Evolutionary conservation across 1,140 invertebrate species (phyloP).

Genomic region (Bombus waltoni): DNA sequence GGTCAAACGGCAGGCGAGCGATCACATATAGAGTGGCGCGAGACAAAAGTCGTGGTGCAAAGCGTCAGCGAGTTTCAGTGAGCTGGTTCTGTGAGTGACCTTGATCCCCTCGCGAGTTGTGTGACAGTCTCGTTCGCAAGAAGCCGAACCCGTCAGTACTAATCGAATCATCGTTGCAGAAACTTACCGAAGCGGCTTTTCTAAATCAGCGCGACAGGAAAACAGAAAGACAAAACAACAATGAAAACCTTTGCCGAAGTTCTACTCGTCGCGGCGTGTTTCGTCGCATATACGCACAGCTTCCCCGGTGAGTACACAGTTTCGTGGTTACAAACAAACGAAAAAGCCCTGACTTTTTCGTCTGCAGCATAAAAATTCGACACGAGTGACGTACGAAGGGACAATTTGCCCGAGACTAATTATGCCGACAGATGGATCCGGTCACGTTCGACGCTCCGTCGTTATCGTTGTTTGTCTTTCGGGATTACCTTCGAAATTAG

Average conservation of each 20-base stretch:
- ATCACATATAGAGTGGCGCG: constrained; percentile 55
- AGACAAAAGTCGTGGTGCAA: constrained; percentile 53
- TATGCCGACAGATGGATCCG: neutral
- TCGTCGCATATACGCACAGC: constrained; percentile 69
- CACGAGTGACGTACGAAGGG: neutral
- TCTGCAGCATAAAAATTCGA: neutral
- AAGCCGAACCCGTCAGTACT: constrained; percentile 52
- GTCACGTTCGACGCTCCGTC: neutral
- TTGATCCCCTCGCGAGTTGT: constrained; percentile 66
- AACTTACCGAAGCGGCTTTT: constrained; percentile 27
- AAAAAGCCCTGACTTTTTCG: no score
- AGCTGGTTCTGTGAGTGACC: constrained; percentile 67
- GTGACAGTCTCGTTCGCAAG: constrained; percentile 58
- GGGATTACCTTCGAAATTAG: constrained; percentile 2
- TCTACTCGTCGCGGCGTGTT: constrained; percentile 55
- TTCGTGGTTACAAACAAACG: neutral
- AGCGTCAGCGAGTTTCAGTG: constrained; percentile 53
- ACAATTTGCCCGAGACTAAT: neutral
- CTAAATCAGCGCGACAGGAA: neutral
- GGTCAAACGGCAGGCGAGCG: constrained; percentile 24
- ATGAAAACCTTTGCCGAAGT: constrained; percentile 60
- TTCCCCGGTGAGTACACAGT: constrained; percentile 73
- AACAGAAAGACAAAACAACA: neutral
- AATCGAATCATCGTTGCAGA: constrained; percentile 59
- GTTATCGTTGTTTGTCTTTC: constrained; percentile 15